phyloP scores from a whole-genome alignment of 2,888 invertebrate genomes.

The Candidula unifasciata region DNA sequence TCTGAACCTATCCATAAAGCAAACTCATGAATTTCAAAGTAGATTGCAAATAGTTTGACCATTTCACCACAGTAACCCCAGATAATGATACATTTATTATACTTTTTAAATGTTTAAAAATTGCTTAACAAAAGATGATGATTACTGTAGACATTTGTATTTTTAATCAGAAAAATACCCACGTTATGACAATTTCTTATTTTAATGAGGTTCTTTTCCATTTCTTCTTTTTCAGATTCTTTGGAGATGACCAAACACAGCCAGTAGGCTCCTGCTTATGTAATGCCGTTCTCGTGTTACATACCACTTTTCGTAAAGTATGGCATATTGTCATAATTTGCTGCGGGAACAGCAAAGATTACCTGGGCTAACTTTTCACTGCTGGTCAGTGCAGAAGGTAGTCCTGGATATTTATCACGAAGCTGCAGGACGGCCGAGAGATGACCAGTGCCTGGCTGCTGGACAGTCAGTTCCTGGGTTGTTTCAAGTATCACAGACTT shows the following conservation, averaged over 20 bases:
- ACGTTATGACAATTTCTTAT: not conserved
- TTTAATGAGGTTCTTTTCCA: not conserved
- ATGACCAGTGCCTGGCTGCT: constrained; percentile 4
- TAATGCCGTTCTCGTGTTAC: constrained; percentile 58
- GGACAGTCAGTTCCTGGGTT: not conserved
- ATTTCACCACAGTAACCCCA: no score
- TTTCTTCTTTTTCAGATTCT: constrained; percentile 24
- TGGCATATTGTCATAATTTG: constrained; percentile 73
- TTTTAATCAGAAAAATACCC: not conserved
- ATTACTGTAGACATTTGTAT: not conserved
- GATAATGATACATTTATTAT: no score
- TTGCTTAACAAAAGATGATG: not conserved
- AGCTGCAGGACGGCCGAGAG: constrained; percentile 39
- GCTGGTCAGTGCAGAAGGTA: constrained; percentile 31
- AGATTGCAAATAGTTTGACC: no score
- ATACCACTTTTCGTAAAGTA: constrained; percentile 61
- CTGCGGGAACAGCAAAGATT: constrained; percentile 28
- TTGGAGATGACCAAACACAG: constrained; percentile 60
- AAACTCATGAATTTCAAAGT: no score
- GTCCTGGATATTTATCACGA: constrained; percentile 7
- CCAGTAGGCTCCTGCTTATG: constrained; percentile 70
- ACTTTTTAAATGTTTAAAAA: not conserved
- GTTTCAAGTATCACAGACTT: not conserved
- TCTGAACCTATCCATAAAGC: no score
- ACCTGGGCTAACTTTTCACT: constrained; percentile 13